Base-by-base conservation (phyloP, 2,888 invertebrate genomes). In the Drosophila leonis region DNA sequence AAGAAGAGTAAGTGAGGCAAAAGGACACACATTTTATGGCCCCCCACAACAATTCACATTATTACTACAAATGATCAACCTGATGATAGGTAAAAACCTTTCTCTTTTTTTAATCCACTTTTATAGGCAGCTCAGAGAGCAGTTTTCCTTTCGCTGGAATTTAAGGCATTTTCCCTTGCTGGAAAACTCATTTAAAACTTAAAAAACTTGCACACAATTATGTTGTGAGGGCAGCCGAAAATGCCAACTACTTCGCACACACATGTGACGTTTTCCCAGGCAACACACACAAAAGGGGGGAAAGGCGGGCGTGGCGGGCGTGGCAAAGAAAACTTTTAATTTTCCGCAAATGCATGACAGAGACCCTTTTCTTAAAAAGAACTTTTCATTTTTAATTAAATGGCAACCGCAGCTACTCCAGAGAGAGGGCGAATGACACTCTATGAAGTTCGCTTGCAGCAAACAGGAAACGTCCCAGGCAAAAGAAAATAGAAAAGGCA, bases 381-480 rank as follows among this genome's bases (percentile, higher is more conserved):
- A 88, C 88, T 86, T 84, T 85, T 85, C 76, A 88, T 85, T 88
- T 88, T 88, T 88, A 84, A 84, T 84, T 84, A 84, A 84, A 84
- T 85, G 65, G 82, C 68, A 80, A 66, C 78, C 80, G 63, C 85
- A 82, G 39, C 61, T 29, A 68, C 48, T 31, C 41, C 46, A 20
- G 9, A 35, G 24, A 35, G 24, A n/a, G 39, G n/a, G 18, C 1
- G 27, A 10, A 2, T 12, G 27, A 54, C 8, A 13, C 51, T 46
- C 60, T 48, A 15, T 39, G 33, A n/a, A 27, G 46, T 31, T 31
- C 46, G 48, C 48, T 44, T 56, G 63, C 54, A 66, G 37, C 44
- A 57, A 67, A 75, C 78, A 84, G 79, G 75, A 74, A 76, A 74
- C 69, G 69, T 75, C 72, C 74, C 72, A 78, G 85, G 46, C 46